A percentile compares a stretch with the other conserved stretches of the same genome.
Evolutionary conservation across 2,113 vertebrate genomes (phyloP).

Genomic region (Podarcis raffonei): DNA sequence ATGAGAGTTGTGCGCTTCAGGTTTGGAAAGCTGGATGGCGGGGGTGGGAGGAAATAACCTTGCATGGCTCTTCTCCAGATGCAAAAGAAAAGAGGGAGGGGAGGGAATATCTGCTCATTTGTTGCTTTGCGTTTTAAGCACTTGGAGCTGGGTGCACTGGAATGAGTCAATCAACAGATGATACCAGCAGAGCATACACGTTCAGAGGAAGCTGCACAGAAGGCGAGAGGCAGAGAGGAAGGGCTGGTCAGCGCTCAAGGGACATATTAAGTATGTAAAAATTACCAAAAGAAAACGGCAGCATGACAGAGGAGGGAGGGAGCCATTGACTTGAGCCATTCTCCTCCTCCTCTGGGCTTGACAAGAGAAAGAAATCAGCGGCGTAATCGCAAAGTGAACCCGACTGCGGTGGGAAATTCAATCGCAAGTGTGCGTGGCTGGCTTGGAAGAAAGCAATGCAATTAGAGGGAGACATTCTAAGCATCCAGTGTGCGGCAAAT

Average conservation of each 20-base stretch:
- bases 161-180: conserved; percentile 49
- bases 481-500: neutral
- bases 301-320: conserved; percentile 18
- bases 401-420: neutral
- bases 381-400: neutral
- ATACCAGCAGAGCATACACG: conserved; percentile 16
- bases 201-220: conserved; percentile 7
- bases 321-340: neutral
- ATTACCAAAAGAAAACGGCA: conserved; percentile 29
- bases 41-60: conserved; percentile 54
- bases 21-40: conserved; percentile 28
- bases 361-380: conserved; percentile 3
- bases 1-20: neutral
- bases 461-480: neutral
- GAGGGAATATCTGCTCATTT: conserved; percentile 11
- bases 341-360: neutral
- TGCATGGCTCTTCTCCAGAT: conserved; percentile 54
- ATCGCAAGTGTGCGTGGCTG: neutral
- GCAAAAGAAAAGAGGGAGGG: neutral
- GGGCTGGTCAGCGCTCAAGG: neutral
- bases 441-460: neutral
- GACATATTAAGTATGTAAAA: conserved; percentile 16
- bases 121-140: conserved; percentile 46
- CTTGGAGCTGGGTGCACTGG: conserved; percentile 42
- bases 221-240: conserved; percentile 7